A percentile compares a stretch with the other conserved stretches of the same genome.
phyloP scores from a whole-genome alignment of 1,140 invertebrate species.

The Maconellicoccus hirsutus region DNA sequence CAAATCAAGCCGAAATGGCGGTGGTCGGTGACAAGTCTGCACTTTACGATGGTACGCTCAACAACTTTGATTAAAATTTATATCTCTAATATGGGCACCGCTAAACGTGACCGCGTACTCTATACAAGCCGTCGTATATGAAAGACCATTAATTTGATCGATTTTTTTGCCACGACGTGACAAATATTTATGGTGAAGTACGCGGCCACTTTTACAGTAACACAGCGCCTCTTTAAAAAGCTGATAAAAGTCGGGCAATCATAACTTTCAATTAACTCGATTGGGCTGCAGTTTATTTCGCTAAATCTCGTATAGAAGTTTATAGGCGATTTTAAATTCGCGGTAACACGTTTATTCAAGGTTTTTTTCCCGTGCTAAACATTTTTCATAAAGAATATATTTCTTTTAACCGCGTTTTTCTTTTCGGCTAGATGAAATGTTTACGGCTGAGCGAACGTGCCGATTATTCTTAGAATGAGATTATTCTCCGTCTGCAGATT shows the following conservation, averaged over 20 bases:
- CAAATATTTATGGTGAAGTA: background rate
- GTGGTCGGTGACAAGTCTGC: background rate
- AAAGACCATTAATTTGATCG: background rate
- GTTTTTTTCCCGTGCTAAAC: background rate
- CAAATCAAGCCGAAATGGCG: constrained; percentile 7
- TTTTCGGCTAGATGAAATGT: background rate
- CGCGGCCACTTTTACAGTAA: background rate
- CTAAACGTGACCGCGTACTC: background rate
- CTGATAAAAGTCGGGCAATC: background rate
- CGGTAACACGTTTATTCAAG: background rate
- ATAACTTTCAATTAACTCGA: constrained; percentile 4
- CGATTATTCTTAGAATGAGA: background rate
- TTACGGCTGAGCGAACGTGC: constrained; percentile 1
- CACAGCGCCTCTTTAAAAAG: background rate
- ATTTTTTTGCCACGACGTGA: background rate
- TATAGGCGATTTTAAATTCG: background rate
- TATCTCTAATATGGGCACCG: background rate
- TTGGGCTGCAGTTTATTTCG: background rate
- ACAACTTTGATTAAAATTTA: constrained; percentile 3
- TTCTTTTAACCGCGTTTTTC: background rate
- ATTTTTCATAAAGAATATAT: background rate
- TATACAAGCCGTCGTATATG: background rate
- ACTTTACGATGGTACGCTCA: constrained; percentile 7
- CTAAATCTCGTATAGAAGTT: background rate
- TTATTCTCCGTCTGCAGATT: background rate